phyloP scores from a whole-genome alignment of 1,140 invertebrate genomes.

The Aphelenchoides fujianensis region DNA sequence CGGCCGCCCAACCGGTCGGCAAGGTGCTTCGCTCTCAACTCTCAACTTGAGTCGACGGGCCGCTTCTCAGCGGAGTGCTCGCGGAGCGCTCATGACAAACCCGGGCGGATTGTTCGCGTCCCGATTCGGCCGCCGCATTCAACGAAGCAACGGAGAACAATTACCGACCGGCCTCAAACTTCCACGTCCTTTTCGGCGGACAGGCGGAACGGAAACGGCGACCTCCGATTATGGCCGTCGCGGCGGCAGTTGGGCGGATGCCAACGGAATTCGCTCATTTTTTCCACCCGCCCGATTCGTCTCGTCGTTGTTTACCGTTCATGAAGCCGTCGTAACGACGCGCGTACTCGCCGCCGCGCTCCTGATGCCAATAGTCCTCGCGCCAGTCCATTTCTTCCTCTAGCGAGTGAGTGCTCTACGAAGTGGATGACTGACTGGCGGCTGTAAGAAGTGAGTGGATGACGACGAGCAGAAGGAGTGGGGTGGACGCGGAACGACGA shows the following conservation, averaged over 20 bases:
- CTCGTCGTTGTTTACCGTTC: neutral
- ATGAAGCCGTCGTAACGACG: neutral
- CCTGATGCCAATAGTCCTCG: constrained; percentile 3
- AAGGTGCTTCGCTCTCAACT: too few relatives aligned
- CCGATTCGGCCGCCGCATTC: neutral
- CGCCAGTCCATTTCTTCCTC: constrained; percentile 2
- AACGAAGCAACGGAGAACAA: neutral
- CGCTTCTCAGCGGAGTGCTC: too few relatives aligned
- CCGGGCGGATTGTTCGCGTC: too few relatives aligned
- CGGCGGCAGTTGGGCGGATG: neutral
- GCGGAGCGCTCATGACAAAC: too few relatives aligned
- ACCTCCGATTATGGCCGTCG: neutral
- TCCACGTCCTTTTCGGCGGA: neutral
- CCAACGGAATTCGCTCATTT: neutral
- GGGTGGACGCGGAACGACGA: neutral
- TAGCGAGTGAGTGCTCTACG: too few relatives aligned
- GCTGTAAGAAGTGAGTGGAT: too few relatives aligned
- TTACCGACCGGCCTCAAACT: too few relatives aligned
- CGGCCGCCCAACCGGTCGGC: too few relatives aligned
- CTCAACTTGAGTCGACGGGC: too few relatives aligned
- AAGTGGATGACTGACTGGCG: too few relatives aligned
- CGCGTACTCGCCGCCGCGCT: neutral
- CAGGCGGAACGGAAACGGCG: neutral
- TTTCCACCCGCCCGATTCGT: neutral
- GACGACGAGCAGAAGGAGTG: neutral